Evolutionary conservation across 2,888 invertebrate genomes (phyloP).

Genomic region (Melolontha melolontha): DNA sequence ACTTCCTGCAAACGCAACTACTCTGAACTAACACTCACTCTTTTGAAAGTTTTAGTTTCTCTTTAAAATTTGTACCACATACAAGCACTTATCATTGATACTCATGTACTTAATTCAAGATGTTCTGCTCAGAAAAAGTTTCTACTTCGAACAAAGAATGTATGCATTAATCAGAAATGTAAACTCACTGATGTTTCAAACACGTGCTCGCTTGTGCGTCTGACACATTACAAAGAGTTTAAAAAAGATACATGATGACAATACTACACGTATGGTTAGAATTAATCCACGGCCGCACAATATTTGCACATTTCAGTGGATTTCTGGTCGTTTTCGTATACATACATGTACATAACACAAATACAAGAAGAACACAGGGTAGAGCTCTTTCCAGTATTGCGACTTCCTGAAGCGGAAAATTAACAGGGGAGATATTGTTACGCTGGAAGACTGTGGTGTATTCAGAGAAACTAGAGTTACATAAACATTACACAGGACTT

Average conservation of each 20-base stretch:
- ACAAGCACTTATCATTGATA: too few relatives aligned
- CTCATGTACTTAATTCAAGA: too few relatives aligned
- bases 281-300: conserved; percentile 30
- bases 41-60: too few relatives aligned
- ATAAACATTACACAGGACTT: conserved; percentile 48
- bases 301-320: conserved; percentile 39
- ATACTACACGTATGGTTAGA: conserved; percentile 28
- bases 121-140: too few relatives aligned
- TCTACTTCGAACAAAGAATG: neutral
- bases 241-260: conserved; percentile 9
- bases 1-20: too few relatives aligned
- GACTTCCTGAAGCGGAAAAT: conserved; percentile 57
- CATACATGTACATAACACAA: conserved; percentile 7
- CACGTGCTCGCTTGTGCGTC: conserved; percentile 11
- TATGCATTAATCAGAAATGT: conserved; percentile 30
- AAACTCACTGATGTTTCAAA: conserved; percentile 4
- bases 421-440: conserved; percentile 53
- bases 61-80: too few relatives aligned
- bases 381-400: conserved; percentile 44
- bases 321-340: conserved; percentile 23
- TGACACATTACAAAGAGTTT: conserved; percentile 18
- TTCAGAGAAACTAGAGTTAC: conserved; percentile 28
- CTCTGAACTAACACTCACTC: too few relatives aligned
- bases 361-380: conserved; percentile 9
- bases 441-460: conserved; percentile 30